Percentiles rank a stretch among this genome's conserved stretches.
Evolutionary conservation across 2,888 invertebrate genomes (phyloP).

Genomic region (Leucoma salicis): DNA sequence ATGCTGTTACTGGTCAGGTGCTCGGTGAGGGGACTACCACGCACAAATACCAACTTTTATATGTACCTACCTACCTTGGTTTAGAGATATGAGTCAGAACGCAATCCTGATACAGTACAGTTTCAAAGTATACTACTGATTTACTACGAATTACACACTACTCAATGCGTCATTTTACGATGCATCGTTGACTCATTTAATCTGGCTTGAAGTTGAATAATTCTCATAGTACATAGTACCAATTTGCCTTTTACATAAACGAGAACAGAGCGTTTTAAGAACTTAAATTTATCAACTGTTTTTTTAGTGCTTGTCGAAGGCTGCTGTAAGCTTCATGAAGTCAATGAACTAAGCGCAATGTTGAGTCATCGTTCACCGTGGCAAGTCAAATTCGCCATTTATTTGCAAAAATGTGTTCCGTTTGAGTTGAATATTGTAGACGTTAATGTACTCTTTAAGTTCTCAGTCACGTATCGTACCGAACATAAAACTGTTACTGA

Average conservation of each 20-base stretch:
- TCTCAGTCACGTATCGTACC: slow-evolving; percentile 47
- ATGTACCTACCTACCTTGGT: slow-evolving; percentile 24
- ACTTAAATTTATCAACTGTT: not conserved
- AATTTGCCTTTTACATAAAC: slow-evolving; percentile 10
- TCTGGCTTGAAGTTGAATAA: slow-evolving; percentile 45
- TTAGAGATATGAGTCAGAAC: slow-evolving; percentile 52
- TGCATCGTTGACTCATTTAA: slow-evolving; percentile 53
- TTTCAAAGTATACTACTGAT: slow-evolving; percentile 30
- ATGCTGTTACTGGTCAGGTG: slow-evolving; percentile 49
- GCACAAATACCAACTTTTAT: slow-evolving; percentile 9
- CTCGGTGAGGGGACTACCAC: slow-evolving; percentile 42
- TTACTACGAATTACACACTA: slow-evolving; percentile 48
- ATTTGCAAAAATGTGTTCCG: slow-evolving; percentile 29
- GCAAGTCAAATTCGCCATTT: slow-evolving; percentile 43
- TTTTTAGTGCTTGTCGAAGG: slow-evolving; percentile 38
- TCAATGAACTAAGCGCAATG: slow-evolving; percentile 61
- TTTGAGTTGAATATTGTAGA: slow-evolving; percentile 24
- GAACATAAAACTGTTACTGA: slow-evolving; percentile 39
- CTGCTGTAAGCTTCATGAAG: slow-evolving; percentile 51
- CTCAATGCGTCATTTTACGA: slow-evolving; percentile 56
- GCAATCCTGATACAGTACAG: slow-evolving; percentile 30
- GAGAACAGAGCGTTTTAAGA: not conserved
- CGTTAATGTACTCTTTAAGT: slow-evolving; percentile 43
- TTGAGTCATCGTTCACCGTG: slow-evolving; percentile 61
- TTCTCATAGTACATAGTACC: slow-evolving; percentile 29